Evolutionary conservation across 2,888 invertebrate species (phyloP), one percentile per base, ranked within the genome.

Genomic region (Agrotis segetum): DNA sequence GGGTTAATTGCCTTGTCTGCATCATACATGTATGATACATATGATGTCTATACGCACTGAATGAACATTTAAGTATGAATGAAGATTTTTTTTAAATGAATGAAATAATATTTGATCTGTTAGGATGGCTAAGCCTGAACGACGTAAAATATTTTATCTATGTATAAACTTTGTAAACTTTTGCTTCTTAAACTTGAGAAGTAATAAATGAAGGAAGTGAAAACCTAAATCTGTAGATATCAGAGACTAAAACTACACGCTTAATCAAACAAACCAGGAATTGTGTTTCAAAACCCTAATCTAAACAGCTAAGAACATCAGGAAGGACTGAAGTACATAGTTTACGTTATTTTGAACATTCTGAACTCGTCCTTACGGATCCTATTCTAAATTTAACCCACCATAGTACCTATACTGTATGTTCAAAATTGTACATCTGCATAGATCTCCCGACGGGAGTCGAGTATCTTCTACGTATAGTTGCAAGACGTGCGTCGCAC

Each of bases 351-450:
- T 44, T 67, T 60, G 59, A 50, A 59, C 14, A 67, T 77, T 67
- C 70, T 50, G 14, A 52, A 44, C 47, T 47, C 50, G 59, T 73
- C 46, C 46, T 34, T 68, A 70, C 47, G 53, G 46, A 67, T 52
- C 24, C 67, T 63, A 58, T 70, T 78, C 74, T 79, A 82, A 79
- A 79, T 82, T 78, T 82, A 82, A 69, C 69, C 60, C 40, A 34
- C 63, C 59, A 67, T 49, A 53, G 49, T 64, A n/a, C n/a, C n/a
- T n/a, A 70, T 59, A 49, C 29, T 64, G 11, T 11, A 40, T 40
- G 40, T 11, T 11, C 40, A 40, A 40, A 9, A 40, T 40, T 40
- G 11, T 40, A 62, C 68, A 47, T 69, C 61, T 69, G 19, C 16
- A 61, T 40, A 11, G 40, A 40, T 61, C 40, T 70, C 58, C 29